These are phyloP conservation scores for Macrophya alboannulata DNA, from an alignment of 2,888 invertebrate genomes.

Conservation along the genomic window DNA sequence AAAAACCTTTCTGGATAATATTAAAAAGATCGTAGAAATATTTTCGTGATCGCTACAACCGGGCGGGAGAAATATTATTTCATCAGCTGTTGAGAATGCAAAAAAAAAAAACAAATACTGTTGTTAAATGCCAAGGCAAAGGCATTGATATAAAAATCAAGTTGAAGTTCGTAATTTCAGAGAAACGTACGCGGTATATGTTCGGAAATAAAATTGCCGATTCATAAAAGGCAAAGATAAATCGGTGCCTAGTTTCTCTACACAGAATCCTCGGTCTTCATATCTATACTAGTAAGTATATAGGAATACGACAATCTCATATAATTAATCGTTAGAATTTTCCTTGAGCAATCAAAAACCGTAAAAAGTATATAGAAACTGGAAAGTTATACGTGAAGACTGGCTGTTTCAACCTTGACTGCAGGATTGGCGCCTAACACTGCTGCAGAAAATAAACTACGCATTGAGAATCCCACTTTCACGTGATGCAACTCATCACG, in stretches of 20 bases:
- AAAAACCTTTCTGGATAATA: neutral
- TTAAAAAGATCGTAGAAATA: neutral
- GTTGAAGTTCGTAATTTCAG: too few relatives aligned
- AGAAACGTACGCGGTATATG: too few relatives aligned
- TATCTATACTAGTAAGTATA: neutral
- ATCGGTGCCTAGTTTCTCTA: neutral
- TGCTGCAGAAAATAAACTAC: neutral
- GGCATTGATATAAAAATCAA: neutral
- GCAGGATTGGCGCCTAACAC: too few relatives aligned
- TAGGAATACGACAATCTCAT: neutral
- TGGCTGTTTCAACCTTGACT: neutral
- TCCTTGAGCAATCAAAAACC: neutral
- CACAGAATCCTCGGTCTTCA: neutral
- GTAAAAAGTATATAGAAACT: neutral
- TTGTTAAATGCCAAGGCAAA: neutral
- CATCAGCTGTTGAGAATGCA: neutral
- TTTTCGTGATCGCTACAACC: neutral
- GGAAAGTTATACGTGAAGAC: neutral
- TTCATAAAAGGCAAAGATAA: neutral
- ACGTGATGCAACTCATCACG: neutral
- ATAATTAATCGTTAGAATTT: neutral
- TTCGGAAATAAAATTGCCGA: too few relatives aligned
- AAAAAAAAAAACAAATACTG: neutral
- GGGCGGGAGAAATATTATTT: neutral
- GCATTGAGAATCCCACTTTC: slow-evolving; percentile 16